Evolutionary conservation across 1,140 invertebrate species (phyloP), one percentile per base, ranked within the genome.

Genomic region (Caenorhabditis briggsae): DNA sequence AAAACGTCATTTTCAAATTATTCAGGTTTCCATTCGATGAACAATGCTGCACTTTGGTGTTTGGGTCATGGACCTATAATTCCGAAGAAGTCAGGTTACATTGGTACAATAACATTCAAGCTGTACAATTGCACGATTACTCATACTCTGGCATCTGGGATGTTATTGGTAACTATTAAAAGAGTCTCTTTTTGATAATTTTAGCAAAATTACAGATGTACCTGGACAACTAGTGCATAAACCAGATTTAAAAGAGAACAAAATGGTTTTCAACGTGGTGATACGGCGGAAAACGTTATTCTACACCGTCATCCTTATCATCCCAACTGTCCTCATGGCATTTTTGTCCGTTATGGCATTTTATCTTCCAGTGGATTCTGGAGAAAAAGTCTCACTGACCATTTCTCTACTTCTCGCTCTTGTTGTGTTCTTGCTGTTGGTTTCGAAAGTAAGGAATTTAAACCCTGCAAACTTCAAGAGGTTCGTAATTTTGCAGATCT

Each of bases 131-230:
- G n/a, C 97, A 96, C 0, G 97, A 98, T 93, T 98, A 98, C 92
- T 96, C 96, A 95, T 97, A 97, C 92, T 97, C 96, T 87, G 97
- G 97, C 41, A 98, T 97, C 1, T 99, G 97, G 97, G 97, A 99
- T 93, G 97, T 99, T 82, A 97, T 99, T 55, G 96, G 96, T 94
- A 97, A 9, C n/a, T n/a, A n/a, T 11, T 8, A 70, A 70, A 2
- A 46, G n/a, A n/a, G n/a, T n/a, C n/a, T n/a, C n/a, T n/a, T n/a
- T n/a, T n/a, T n/a, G n/a, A n/a, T n/a, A n/a, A n/a, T n/a, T n/a
- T n/a, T n/a, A n/a, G n/a, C n/a, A n/a, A n/a, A n/a, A n/a, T n/a
- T n/a, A n/a, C 48, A 61, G 89, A 88, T 65, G 87, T 89, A 6
- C 87, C 88, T 14, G 87, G 88, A 16, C 82, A 89, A 53, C 56